Evolutionary conservation across 2,888 invertebrate species (phyloP).

Genomic region (Papilio gigon): DNA sequence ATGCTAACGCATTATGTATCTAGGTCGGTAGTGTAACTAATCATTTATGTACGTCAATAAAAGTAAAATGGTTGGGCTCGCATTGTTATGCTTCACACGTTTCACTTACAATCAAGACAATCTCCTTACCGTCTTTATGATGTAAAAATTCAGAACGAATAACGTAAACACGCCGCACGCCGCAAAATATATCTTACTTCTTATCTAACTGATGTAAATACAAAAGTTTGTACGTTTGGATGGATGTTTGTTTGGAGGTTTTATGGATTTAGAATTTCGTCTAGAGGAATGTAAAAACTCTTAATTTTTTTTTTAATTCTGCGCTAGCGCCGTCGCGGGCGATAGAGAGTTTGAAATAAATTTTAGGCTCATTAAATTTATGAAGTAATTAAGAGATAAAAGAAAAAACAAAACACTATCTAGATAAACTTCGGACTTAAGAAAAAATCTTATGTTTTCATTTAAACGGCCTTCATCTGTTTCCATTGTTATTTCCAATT

Average conservation of each 20-base stretch:
- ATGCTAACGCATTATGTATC: background rate
- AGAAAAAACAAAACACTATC: background rate
- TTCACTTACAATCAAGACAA: slow-evolving; percentile 10
- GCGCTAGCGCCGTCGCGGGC: too few species aligned
- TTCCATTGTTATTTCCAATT: background rate
- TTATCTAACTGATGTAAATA: too few species aligned
- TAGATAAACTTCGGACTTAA: background rate
- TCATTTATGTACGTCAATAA: background rate
- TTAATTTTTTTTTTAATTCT: too few species aligned
- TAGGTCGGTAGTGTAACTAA: background rate
- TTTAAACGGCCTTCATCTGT: background rate
- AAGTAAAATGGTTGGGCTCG: background rate
- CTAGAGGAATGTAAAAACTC: too few species aligned
- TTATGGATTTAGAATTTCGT: too few species aligned
- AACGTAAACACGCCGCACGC: background rate
- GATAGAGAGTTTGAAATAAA: too few species aligned
- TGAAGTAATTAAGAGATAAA: too few species aligned
- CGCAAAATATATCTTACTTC: background rate
- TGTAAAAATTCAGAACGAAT: background rate
- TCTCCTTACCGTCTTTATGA: background rate
- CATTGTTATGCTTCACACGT: background rate
- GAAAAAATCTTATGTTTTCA: too few species aligned
- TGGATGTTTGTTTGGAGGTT: too few species aligned
- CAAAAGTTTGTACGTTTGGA: too few species aligned
- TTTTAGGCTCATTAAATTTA: background rate